Evolutionary conservation across 1,140 invertebrate species (phyloP).

Genomic region (Drosophila fuyamai): DNA sequence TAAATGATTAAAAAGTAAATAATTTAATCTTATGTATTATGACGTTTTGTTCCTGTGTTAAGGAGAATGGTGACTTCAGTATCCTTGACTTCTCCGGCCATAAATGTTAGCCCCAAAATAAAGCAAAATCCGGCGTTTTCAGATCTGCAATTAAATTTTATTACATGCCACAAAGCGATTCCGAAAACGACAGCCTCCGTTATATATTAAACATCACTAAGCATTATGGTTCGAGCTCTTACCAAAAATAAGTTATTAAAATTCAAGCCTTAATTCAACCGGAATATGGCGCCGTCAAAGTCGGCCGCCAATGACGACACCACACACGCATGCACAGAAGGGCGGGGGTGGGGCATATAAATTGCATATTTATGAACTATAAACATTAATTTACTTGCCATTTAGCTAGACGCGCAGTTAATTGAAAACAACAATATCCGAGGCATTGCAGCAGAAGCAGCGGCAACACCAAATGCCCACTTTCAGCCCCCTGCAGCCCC

Average conservation of each 20-base stretch:
- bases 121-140: neutral
- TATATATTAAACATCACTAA: neutral
- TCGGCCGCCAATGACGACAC: constrained; percentile 2
- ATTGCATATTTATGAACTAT: constrained; percentile 78
- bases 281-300: constrained; percentile 21
- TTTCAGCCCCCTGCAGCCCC: neutral
- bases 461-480: constrained; percentile 20
- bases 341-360: constrained; percentile 35
- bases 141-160: constrained; percentile 10
- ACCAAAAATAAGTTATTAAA: constrained; percentile 27
- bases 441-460: constrained; percentile 28
- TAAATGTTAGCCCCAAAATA: constrained; percentile 24
- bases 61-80: constrained; percentile 11
- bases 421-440: constrained; percentile 73
- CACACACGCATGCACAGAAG: constrained; percentile 6
- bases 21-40: neutral
- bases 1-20: too few species aligned
- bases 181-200: neutral
- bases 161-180: constrained; percentile 6
- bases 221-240: neutral
- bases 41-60: neutral
- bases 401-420: constrained; percentile 77
- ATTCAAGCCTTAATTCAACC: constrained; percentile 22
- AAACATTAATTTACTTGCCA: constrained; percentile 79
- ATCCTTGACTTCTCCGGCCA: constrained; percentile 21